These are phyloP conservation scores for Notarius lentiginosus DNA, from an alignment of 2,113 vertebrate genomes.

Conservation along the genomic window DNA sequence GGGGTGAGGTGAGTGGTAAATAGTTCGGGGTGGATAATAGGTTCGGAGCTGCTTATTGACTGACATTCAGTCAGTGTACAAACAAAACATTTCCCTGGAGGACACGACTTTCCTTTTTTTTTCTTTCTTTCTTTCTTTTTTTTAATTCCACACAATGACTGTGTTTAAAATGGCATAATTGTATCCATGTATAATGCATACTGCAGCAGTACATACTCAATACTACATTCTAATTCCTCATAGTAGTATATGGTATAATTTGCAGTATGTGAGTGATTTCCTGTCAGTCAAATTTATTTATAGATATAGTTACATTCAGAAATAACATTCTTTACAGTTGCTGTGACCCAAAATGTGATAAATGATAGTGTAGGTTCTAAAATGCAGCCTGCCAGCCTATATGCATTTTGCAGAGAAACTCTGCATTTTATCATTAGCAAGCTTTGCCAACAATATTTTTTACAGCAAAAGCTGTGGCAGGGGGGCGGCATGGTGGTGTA, in stretches of 20 bases:
- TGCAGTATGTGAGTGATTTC: background rate
- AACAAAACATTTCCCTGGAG: slow-evolving; percentile 52
- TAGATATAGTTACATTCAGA: background rate
- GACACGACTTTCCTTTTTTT: slow-evolving; percentile 12
- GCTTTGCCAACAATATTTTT: background rate
- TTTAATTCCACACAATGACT: background rate
- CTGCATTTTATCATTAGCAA: background rate
- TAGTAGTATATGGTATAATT: too few species aligned
- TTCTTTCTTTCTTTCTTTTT: background rate
- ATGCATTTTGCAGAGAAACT: background rate
- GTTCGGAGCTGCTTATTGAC: slow-evolving; percentile 54
- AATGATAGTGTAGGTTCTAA: background rate
- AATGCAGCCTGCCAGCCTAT: background rate
- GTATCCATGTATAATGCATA: background rate
- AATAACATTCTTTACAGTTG: background rate
- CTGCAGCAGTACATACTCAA: background rate
- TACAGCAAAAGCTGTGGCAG: too few species aligned
- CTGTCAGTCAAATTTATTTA: background rate
- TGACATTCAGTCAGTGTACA: slow-evolving; percentile 44
- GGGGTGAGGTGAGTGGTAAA: slow-evolving; percentile 49
- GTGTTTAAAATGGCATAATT: background rate
- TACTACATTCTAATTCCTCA: background rate
- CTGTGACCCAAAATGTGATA: background rate
- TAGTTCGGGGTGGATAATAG: slow-evolving; percentile 56
- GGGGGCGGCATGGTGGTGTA: too few species aligned